Evolutionary conservation across 2,113 vertebrate species (phyloP), one percentile per base, ranked within the genome.

Genomic region (Prunella fulvescens): DNA sequence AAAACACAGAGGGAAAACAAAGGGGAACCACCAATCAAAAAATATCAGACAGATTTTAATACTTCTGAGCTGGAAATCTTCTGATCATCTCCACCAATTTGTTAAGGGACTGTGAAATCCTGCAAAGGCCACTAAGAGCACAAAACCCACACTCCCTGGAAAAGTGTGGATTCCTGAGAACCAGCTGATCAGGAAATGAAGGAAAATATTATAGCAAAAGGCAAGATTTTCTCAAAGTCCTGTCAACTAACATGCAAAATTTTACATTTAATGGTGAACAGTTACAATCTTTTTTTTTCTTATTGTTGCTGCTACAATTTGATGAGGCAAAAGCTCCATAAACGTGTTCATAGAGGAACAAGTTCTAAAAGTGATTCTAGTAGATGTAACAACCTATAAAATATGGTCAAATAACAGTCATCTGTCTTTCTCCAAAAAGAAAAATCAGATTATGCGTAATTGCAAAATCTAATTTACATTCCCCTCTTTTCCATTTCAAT

Each of bases 391-490:
- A 95, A 60, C 51, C 93, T 72, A 92, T 92, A 95, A 96, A 97
- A 96, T 86, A 94, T 31, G 86, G 82, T 48, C 87, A 95, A 89
- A 77, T 76, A 95, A 91, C 22, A 92, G n/a, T 4, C 78, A 97
- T 83, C 90, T 57, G 84, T 94, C 88, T 93, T 91, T 72, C 82
- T 93, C 78, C 96, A 95, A 86, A 97, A 96, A 90, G 78, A 77
- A 74, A 94, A 96, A 96, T 96, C 87, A 62, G 92, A 97, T 94
- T 97, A 96, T 2, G 17, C 28, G 48, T 86, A 95, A 95, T 88
- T 95, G 91, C 69, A 96, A 95, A 97, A 98, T 91, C 86, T 88
- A 97, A 95, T 96, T 92, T 86, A 31, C 91, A 96, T 92, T n/a
- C 85, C 81, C 96, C 72, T 57, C 33, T 90, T 94, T 96, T 70